These are phyloP conservation scores for Elgonia sp. DNA, from an alignment of 2,888 invertebrate genomes.

Conservation along the genomic window DNA sequence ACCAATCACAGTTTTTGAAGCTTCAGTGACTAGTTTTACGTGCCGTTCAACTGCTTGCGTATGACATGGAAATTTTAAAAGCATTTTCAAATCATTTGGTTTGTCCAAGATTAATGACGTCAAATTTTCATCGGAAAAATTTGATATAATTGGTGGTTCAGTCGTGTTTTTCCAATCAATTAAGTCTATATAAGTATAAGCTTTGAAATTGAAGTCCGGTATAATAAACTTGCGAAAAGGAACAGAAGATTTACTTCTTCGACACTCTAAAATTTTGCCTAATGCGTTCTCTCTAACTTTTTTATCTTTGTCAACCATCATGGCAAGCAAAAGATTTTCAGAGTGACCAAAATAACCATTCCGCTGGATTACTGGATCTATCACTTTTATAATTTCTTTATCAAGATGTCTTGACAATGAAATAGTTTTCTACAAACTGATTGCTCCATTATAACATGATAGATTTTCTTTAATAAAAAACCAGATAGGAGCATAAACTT, in stretches of 20 bases:
- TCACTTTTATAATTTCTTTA: constrained; percentile 59
- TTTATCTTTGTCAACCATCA: constrained; percentile 46
- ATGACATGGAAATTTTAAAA: constrained; percentile 35
- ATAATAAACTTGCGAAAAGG: constrained; percentile 21
- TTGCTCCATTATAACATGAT: constrained; percentile 38
- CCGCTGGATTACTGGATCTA: constrained; percentile 60
- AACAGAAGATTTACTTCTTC: background rate
- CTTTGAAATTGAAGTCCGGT: constrained; percentile 38
- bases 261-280: constrained; percentile 28
- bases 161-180: constrained; percentile 21
- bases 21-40: constrained; percentile 48
- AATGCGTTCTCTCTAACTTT: constrained; percentile 40
- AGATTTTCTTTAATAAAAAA: constrained; percentile 49
- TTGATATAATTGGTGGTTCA: constrained; percentile 12
- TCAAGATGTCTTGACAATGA: constrained; percentile 38
- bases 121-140: constrained; percentile 1
- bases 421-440: constrained; percentile 30
- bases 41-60: constrained; percentile 47
- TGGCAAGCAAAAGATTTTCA: constrained; percentile 52
- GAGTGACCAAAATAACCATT: constrained; percentile 57
- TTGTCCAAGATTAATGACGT: background rate
- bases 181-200: constrained; percentile 26
- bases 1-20: constrained; percentile 38
- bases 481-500: constrained; percentile 59
- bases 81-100: background rate